Percentiles rank a stretch among this genome's conserved stretches.
Evolutionary conservation across 2,797 vertebrate genomes (phyloP).

Genomic region (Clarias pachynema): DNA sequence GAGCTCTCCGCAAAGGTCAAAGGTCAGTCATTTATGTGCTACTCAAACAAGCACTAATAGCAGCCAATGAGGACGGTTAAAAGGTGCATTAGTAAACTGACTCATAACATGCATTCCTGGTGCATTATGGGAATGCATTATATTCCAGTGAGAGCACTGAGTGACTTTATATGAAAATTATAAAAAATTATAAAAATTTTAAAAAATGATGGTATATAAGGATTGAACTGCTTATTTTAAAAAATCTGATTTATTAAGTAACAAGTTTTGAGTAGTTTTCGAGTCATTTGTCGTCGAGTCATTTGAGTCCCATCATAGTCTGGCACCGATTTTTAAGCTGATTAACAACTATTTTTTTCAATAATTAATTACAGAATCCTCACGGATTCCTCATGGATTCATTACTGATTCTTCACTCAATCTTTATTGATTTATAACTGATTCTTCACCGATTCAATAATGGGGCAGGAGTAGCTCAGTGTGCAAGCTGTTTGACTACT

Average conservation of each 20-base stretch:
- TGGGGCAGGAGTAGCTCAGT: too few relatives aligned
- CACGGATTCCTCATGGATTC: not conserved
- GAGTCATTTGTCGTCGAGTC: too few relatives aligned
- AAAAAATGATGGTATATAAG: not conserved
- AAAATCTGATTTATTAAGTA: not conserved
- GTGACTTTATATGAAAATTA: not conserved
- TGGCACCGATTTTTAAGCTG: too few relatives aligned
- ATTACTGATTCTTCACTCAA: not conserved
- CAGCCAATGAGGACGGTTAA: not conserved
- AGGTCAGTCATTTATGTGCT: slow-evolving; percentile 63
- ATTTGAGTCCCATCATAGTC: not conserved
- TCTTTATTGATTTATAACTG: not conserved
- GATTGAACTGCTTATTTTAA: not conserved
- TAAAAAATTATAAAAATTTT: not conserved
- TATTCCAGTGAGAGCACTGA: not conserved
- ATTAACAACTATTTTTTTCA: too few relatives aligned
- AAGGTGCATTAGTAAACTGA: not conserved
- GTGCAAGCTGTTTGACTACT: too few relatives aligned
- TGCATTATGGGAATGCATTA: not conserved
- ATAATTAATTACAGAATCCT: too few relatives aligned
- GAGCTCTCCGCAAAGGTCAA: slow-evolving; percentile 72
- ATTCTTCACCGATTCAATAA: not conserved
- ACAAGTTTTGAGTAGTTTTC: not conserved
- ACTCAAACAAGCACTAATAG: not conserved
- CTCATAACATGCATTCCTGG: not conserved